These are phyloP conservation scores for Charanyca ferruginea DNA, from an alignment of 2,888 invertebrate genomes.

Conservation along the genomic window DNA sequence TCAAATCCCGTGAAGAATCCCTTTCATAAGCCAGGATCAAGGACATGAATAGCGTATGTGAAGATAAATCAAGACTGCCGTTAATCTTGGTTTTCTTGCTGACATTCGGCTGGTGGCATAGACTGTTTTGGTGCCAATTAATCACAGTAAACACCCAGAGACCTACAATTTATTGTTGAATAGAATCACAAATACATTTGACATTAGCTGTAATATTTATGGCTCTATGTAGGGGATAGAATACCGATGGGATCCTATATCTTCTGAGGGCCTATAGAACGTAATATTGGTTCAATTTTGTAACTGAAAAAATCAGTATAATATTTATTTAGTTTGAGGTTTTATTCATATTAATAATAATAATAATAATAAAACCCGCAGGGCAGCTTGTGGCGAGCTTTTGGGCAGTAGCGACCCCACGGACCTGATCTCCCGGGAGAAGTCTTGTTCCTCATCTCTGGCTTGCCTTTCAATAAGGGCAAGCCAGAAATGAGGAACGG, in stretches of 20 bases:
- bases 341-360: too few relatives aligned
- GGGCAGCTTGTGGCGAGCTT: too few relatives aligned
- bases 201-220: neutral
- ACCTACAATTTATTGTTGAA: neutral
- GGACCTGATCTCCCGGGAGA: too few relatives aligned
- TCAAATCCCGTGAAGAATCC: constrained; percentile 20
- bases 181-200: neutral
- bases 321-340: too few relatives aligned
- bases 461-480: too few relatives aligned
- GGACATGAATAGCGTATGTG: constrained; percentile 21
- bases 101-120: constrained; percentile 10
- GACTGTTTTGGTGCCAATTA: constrained; percentile 6
- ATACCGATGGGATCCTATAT: neutral
- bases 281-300: too few relatives aligned
- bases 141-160: constrained; percentile 12
- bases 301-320: too few relatives aligned
- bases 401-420: too few relatives aligned
- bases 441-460: too few relatives aligned
- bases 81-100: constrained; percentile 28
- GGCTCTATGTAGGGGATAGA: neutral
- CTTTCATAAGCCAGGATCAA: constrained; percentile 19
- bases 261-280: too few relatives aligned
- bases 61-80: constrained; percentile 38
- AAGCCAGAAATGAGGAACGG: too few relatives aligned
- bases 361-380: too few relatives aligned